Conservation (phyloP, 2,888 invertebrate genomes). For the Trichacis sp. region DNA sequence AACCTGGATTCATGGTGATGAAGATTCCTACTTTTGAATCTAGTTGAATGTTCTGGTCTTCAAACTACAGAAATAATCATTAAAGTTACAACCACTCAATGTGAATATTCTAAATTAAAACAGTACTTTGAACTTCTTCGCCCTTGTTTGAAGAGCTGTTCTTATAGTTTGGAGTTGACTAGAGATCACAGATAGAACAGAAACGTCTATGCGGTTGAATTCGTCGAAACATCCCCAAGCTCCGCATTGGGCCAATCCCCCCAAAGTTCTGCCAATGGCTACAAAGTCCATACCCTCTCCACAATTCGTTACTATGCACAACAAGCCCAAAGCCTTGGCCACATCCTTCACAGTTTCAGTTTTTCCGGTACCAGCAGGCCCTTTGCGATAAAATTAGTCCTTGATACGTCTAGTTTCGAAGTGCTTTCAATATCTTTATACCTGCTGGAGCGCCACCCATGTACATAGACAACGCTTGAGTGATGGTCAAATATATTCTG, state of each 20-base stretch:
- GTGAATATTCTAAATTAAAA: constrained; percentile 7
- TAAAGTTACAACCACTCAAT: not conserved
- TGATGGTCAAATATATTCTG: constrained; percentile 91
- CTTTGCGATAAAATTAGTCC: constrained; percentile 67
- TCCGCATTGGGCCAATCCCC: constrained; percentile 86
- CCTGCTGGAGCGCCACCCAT: constrained; percentile 93
- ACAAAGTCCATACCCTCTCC: constrained; percentile 94
- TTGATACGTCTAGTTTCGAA: too few relatives aligned
- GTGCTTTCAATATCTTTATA: too few relatives aligned
- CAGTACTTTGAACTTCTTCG: constrained; percentile 80
- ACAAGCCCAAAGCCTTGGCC: constrained; percentile 87
- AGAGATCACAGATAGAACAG: constrained; percentile 92
- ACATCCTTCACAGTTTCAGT: constrained; percentile 93
- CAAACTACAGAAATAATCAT: constrained; percentile 72
- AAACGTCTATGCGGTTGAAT: constrained; percentile 93
- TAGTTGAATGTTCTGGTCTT: constrained; percentile 84
- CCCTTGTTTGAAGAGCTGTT: constrained; percentile 82
- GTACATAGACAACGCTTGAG: constrained; percentile 92
- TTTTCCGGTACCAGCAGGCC: constrained; percentile 87
- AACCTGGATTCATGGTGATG: constrained; percentile 96
- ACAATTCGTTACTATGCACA: constrained; percentile 91
- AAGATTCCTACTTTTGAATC: constrained; percentile 92
- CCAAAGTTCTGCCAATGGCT: constrained; percentile 82
- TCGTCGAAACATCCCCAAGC: constrained; percentile 98
- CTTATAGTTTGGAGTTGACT: constrained; percentile 91